Conservation (phyloP, 2,113 vertebrate genomes). For the Pleuronectes platessa region DNA sequence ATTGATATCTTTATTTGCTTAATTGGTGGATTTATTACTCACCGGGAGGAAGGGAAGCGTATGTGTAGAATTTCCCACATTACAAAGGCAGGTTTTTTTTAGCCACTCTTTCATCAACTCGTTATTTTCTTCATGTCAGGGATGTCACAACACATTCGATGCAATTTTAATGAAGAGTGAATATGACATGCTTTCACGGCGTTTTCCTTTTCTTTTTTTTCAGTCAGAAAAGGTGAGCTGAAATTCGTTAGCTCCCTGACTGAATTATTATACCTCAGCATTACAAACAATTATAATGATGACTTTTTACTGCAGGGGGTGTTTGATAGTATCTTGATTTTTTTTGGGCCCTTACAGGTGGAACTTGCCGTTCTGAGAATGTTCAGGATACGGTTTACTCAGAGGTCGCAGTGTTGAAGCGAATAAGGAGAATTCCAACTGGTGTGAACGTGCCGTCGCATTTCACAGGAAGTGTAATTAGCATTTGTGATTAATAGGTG, state of each 20-base stretch:
- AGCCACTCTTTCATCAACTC: slow-evolving; percentile 37
- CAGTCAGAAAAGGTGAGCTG: slow-evolving; percentile 39
- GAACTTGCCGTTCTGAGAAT: not conserved
- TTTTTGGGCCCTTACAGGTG: not conserved
- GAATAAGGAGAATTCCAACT: not conserved
- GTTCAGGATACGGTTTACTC: slow-evolving; percentile 6
- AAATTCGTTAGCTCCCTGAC: slow-evolving; percentile 31
- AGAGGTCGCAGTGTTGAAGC: not conserved
- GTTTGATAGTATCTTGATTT: not conserved
- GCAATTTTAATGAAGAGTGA: slow-evolving; percentile 64
- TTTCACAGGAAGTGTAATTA: slow-evolving; percentile 39
- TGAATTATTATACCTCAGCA: slow-evolving; percentile 21
- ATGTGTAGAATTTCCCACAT: slow-evolving; percentile 2
- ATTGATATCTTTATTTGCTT: slow-evolving; percentile 85
- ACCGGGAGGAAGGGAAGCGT: slow-evolving; percentile 30
- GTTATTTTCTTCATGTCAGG: slow-evolving; percentile 62
- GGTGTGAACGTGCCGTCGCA: slow-evolving; percentile 3
- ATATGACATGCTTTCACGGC: slow-evolving; percentile 38
- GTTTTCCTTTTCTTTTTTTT: slow-evolving; percentile 1
- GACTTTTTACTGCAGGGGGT: not conserved
- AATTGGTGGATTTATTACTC: slow-evolving; percentile 73
- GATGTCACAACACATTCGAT: slow-evolving; percentile 51
- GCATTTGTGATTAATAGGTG: slow-evolving; percentile 49
- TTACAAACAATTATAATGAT: slow-evolving; percentile 49
- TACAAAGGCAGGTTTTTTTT: too few species aligned